Base-by-base conservation (phyloP, 1,140 invertebrate genomes). In the Cecropterus lyciades region DNA sequence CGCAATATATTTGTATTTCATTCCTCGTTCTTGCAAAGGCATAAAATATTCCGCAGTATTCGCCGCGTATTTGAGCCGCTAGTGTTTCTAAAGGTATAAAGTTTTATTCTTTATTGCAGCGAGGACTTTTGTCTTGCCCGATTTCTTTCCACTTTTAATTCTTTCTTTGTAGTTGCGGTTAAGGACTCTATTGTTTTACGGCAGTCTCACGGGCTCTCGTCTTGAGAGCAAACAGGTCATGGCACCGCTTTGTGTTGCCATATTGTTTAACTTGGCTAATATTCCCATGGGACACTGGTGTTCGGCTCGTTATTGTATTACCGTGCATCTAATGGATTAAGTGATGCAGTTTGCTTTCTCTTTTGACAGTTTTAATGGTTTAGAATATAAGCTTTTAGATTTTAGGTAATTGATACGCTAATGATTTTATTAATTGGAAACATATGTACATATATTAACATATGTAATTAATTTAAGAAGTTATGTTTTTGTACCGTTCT, bases 251-350 rank as follows among this genome's bases (percentile, higher is more conserved):
- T 87, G 81, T 84, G 81, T 81, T 67, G 67, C 71, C 70, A 81
- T 75, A 79, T 84, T 87, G 85, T 87, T 87, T 84, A 77, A 82
- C 71, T 79, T 80, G 79, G 80, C 74, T 77, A 82, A 77, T 80
- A 79, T 86, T 86, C 82, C 80, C 84, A 83, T 80, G 81, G 72
- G 80, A 75, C 40, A 62, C 40, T 49, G 64, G 57, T 67, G 55
- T 63, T 65, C 52, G 66, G 64, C 48, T 37, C 42, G 14, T 48
- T 57, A 62, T 62, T 62, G 46, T 62, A 40, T 51, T 62, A 62
- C 46, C 33, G 16, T 37, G 40, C 49, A 33, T 51, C 53, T 49
- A 37, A 49, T 60, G 57, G 57, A 62, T 62, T 49, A 62, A 62
- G 30, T 49, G 46, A 62, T 62, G 16, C 56, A 37, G 43, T 62